Conservation (phyloP, 2,113 vertebrate species). For the Aegotheles bennettii region DNA sequence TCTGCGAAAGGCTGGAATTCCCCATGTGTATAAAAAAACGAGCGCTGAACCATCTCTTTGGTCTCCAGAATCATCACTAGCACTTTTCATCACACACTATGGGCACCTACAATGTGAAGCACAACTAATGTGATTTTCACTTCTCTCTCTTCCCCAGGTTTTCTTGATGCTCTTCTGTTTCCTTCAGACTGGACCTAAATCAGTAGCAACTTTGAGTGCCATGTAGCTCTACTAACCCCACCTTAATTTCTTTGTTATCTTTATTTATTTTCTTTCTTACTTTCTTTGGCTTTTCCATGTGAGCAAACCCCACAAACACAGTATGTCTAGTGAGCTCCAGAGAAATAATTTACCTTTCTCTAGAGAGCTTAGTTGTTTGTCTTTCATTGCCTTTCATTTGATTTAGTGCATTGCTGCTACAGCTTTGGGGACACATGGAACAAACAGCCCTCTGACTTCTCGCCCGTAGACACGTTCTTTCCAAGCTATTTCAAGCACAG, state of each 20-base stretch:
- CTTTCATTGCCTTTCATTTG: neutral
- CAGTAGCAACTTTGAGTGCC: neutral
- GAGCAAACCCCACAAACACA: neutral
- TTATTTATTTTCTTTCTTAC: neutral
- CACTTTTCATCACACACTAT: neutral
- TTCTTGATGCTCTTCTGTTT: neutral
- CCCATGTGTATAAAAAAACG: neutral
- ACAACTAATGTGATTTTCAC: neutral
- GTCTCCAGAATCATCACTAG: neutral
- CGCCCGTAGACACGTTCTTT: constrained; percentile 13
- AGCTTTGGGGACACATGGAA: constrained; percentile 14
- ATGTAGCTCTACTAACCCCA: neutral
- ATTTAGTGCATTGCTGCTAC: constrained; percentile 33
- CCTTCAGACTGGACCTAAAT: neutral
- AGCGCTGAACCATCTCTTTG: neutral
- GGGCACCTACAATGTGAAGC: neutral
- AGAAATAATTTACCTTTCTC: constrained; percentile 30
- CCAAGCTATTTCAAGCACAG: constrained; percentile 31
- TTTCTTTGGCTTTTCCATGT: neutral
- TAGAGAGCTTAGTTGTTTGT: neutral
- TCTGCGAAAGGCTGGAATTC: neutral
- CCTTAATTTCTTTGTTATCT: neutral
- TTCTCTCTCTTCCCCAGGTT: neutral
- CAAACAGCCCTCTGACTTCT: constrained; percentile 13
- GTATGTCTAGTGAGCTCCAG: neutral